phyloP scores from a whole-genome alignment of 2,113 vertebrate species.

The Rallus limicola region DNA sequence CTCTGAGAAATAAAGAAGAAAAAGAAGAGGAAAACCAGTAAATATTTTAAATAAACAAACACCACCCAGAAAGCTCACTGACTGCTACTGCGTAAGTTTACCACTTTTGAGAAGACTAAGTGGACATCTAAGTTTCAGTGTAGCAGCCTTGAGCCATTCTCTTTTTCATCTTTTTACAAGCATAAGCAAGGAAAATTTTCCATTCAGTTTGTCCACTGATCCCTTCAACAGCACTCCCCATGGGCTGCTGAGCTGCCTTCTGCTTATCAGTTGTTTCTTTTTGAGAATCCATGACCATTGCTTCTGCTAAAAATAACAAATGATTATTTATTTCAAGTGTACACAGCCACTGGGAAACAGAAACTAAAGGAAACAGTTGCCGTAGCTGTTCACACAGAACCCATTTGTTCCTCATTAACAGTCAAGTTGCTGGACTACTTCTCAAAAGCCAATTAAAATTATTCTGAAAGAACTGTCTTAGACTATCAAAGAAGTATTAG shows the following conservation, averaged over 20 bases:
- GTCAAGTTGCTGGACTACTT: neutral
- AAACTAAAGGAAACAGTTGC: neutral
- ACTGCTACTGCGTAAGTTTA: neutral
- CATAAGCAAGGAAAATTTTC: neutral
- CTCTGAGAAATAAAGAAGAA: neutral
- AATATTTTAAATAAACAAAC: neutral
- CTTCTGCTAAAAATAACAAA: neutral
- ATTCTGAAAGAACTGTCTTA: neutral
- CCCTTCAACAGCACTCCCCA: neutral
- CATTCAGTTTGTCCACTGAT: neutral
- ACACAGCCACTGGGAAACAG: neutral
- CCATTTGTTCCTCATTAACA: neutral
- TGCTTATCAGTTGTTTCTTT: neutral
- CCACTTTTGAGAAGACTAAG: neutral
- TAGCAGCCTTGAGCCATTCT: neutral
- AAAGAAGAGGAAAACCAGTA: fast-evolving
- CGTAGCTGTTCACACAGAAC: neutral
- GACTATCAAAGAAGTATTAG: neutral
- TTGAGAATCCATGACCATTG: neutral
- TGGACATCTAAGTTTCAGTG: neutral
- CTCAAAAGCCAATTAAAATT: neutral
- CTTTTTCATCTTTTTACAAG: neutral
- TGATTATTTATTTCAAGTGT: neutral
- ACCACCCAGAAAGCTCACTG: neutral
- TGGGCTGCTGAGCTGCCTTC: neutral